Evolutionary conservation across 1,140 invertebrate species (phyloP), one percentile per base, ranked within the genome.

Genomic region (Habropoda laboriosa): DNA sequence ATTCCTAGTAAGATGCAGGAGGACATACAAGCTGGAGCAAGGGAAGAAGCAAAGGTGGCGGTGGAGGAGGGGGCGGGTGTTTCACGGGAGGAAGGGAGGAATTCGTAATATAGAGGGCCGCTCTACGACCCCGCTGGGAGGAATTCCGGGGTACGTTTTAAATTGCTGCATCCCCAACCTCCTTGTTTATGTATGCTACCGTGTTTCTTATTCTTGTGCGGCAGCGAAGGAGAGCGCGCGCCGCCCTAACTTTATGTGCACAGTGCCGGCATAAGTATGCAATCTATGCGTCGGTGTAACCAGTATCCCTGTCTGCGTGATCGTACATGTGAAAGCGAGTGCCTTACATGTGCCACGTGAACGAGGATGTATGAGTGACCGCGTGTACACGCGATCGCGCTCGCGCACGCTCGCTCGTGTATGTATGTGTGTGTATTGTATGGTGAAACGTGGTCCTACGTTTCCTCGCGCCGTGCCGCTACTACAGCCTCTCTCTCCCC

Each of bases 81-180:
- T 6, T 32, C 45, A 21, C 53, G 42, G 55, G 57, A 53, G 72
- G 81, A 80, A 85, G 87, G 89, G 89, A 90, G 86, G 91, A 93
- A 93, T 93, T 92, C 89, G 91, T 92, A 92, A 93, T 92, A 91
- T 85, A 89, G 91, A 93, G 91, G 91, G 92, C 92, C 89, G 91
- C 88, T 91, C 89, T 93, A 93, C 92, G 91, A 90, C 92, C 86
- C 92, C 92, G 87, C 61, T 92, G 92, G 92, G 92, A 93, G 91
- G 92, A 93, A 93, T 93, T 93, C 92, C 92, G 91, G 92, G 92
- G 89, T 93, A 93, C 92, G 92, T 93, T 93, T 93, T 93, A 93
- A 93, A 93, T 93, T 93, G 92, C 92, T 92, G 92, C 92, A 93
- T 93, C 91, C 92, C 91, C 91, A 91, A 91, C 91, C 92, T 93